Conservation (phyloP, 2,797 vertebrate genomes). For the Nannoperca australis region DNA sequence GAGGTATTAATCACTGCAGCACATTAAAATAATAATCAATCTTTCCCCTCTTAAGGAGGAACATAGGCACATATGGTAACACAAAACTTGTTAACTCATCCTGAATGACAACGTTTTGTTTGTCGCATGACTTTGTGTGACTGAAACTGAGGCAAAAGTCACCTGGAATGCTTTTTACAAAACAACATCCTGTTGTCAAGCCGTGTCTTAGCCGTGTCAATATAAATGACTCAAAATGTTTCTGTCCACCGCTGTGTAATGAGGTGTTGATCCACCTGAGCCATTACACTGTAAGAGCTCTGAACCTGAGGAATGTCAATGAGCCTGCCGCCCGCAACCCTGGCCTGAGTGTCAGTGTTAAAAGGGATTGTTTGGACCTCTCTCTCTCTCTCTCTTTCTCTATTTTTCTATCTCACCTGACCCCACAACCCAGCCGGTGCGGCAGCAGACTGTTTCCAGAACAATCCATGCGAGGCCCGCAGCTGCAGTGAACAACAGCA, state of each 20-base stretch:
- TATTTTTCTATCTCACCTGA: constrained; percentile 65
- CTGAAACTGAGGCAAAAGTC: background rate
- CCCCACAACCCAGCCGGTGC: constrained; percentile 61
- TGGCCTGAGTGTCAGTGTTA: constrained; percentile 50
- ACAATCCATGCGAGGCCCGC: constrained; percentile 75
- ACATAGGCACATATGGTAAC: background rate
- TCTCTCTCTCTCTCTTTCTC: constrained; percentile 22
- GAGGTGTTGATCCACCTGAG: constrained; percentile 60
- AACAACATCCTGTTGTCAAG: constrained; percentile 17
- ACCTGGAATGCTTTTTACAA: background rate
- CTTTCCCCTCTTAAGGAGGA: background rate
- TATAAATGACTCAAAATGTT: constrained; percentile 5
- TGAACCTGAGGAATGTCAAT: constrained; percentile 80
- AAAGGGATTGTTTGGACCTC: constrained; percentile 55
- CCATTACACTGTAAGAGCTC: constrained; percentile 23
- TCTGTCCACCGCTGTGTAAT: constrained; percentile 12
- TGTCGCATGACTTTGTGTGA: background rate
- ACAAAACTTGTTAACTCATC: constrained; percentile 11
- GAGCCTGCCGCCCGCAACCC: constrained; percentile 45
- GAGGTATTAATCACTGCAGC: background rate
- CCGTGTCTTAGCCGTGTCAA: constrained; percentile 3
- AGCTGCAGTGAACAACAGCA: constrained; percentile 71
- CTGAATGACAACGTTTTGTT: background rate
- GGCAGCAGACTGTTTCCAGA: constrained; percentile 76
- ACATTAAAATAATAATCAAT: constrained; percentile 19